Base-by-base conservation (phyloP, 2,888 invertebrate genomes). In the Drosophila seclusa region DNA sequence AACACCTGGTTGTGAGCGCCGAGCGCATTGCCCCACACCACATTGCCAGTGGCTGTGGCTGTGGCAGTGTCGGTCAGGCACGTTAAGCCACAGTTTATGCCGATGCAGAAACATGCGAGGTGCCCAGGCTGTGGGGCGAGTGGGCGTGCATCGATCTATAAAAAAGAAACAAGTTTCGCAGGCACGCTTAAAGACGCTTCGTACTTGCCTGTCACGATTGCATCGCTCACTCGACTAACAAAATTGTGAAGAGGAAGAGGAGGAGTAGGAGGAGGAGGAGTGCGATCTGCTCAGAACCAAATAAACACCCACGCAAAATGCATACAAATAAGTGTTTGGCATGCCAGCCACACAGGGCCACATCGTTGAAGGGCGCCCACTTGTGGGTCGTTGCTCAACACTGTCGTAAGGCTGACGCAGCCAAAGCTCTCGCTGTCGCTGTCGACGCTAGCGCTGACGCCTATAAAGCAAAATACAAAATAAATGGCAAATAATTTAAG, bases 1-100 rank as follows among this genome's bases (percentile, higher is more conserved):
- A 85, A 89, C 90, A 87, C 73, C 85, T 87, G 69, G 70, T 29
- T 54, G 70, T 58, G 80, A 71, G 74, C 72, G 77, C 82, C 85
- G 89, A 84, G 89, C 87, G 87, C 85, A 71, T 84, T 82, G 90
- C 82, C 74, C 85, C 70, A 72, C 78, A 68, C 42, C 42, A 34
- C 50, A 42, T 4, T 38, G 52, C n/a, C 60, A 32, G 31, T 49
- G 55, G 40, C 16, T 45, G 45, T 18, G 38, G 38, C 18, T 18
- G 18, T 45, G 4, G 16, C 16, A 45, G 45, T 27, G 45, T 45
- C 49, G 59, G 45, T 45, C 55, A 61, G 32, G 45, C 68, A 58
- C 7, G 38, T 60, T 21, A 18, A 21, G 40, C 49, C n/a, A 32
- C 36, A 16, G 57, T 24, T 45, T 45, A 38, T 42, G 52, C 24